Conservation (phyloP, 2,113 vertebrate genomes). For the Clarias macrocephalus region DNA sequence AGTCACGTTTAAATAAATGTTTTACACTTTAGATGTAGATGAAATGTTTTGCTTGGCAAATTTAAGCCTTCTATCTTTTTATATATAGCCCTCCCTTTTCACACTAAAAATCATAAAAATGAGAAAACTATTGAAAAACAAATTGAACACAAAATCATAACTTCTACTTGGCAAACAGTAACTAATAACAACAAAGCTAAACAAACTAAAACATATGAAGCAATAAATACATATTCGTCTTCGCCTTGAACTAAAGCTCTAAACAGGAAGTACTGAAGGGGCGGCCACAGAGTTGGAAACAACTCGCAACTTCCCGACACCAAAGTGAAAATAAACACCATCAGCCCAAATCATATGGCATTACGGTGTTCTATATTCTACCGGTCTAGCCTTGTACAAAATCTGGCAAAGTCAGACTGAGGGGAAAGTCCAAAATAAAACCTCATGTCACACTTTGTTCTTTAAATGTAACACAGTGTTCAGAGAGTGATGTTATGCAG, state of each 20-base stretch:
- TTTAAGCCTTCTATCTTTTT: neutral
- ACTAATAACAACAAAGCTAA: neutral
- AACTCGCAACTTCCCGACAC: constrained; percentile 51
- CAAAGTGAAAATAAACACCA: constrained; percentile 41
- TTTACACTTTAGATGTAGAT: neutral
- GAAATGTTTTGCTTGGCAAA: neutral
- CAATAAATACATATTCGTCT: constrained; percentile 10
- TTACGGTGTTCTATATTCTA: neutral
- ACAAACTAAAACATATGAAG: neutral
- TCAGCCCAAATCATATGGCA: neutral
- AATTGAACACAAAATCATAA: too few relatives aligned
- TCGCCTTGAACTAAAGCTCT: constrained; percentile 8
- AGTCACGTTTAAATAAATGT: neutral
- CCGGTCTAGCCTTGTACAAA: constrained; percentile 13
- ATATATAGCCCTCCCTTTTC: neutral
- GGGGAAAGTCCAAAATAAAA: constrained; percentile 6
- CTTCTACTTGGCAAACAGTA: neutral
- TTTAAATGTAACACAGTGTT: constrained; percentile 10
- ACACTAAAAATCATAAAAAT: neutral
- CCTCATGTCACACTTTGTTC: neutral
- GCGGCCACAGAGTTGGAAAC: constrained; percentile 47
- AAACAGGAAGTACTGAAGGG: constrained; percentile 52
- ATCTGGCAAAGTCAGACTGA: neutral
- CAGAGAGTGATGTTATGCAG: neutral
- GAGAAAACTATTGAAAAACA: neutral